phyloP scores from a whole-genome alignment of 2,797 vertebrate genomes.

The Spondyliosoma cantharus region DNA sequence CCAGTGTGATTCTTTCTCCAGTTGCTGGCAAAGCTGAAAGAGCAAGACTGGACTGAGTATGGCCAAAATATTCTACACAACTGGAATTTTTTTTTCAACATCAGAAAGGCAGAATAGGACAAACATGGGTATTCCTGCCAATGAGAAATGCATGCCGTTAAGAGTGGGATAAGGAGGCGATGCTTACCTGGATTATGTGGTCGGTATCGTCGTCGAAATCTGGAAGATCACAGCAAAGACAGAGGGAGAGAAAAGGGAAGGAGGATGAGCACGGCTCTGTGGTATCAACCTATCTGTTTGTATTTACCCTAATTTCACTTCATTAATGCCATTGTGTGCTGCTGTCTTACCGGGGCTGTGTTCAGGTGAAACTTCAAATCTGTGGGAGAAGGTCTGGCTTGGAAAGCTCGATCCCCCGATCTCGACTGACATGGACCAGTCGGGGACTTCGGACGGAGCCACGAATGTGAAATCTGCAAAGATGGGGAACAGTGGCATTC shows the following conservation, averaged over 20 bases:
- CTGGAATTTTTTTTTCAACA: constrained; percentile 16
- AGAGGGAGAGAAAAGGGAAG: constrained; percentile 33
- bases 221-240: constrained; percentile 50
- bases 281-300: neutral
- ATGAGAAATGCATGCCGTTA: constrained; percentile 72
- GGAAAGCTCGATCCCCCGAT: constrained; percentile 66
- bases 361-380: constrained; percentile 92
- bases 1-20: constrained; percentile 84
- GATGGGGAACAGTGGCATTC: constrained; percentile 7
- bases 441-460: constrained; percentile 38
- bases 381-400: constrained; percentile 63
- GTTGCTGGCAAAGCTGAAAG: constrained; percentile 72
- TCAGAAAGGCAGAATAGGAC: constrained; percentile 53
- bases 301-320: neutral
- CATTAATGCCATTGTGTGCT: neutral
- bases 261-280: constrained; percentile 1
- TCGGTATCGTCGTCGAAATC: constrained; percentile 48
- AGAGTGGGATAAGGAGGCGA: neutral
- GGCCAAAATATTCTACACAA: constrained; percentile 33
- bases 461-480: constrained; percentile 38
- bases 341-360: constrained; percentile 74
- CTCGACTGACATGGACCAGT: constrained; percentile 80
- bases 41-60: constrained; percentile 68
- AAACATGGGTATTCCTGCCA: constrained; percentile 80
- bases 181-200: constrained; percentile 82